A percentile compares a stretch with the other conserved stretches of the same genome.
Evolutionary conservation across 2,113 vertebrate genomes (phyloP).

Genomic region (Mobula hypostoma): DNA sequence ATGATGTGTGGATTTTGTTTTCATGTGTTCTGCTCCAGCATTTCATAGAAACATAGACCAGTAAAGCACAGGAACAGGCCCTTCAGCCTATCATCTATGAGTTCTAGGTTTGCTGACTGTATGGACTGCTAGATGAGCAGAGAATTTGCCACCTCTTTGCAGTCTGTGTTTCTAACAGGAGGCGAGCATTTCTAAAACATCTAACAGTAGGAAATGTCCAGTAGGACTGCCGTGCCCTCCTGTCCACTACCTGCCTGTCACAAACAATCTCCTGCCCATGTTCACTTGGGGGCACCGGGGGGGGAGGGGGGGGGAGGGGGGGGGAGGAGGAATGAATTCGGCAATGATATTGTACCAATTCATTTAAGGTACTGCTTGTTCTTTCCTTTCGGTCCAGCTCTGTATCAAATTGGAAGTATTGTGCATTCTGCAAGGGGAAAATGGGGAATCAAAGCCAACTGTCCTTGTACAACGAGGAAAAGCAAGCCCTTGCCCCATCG

Average conservation of each 20-base stretch:
- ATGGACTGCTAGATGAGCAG: neutral
- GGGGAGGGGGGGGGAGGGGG: too few relatives aligned
- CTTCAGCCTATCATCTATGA: too few relatives aligned
- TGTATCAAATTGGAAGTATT: conserved; percentile 70
- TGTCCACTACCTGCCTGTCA: neutral
- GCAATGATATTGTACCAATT: neutral
- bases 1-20: neutral
- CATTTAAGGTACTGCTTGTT: neutral
- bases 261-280: too few relatives aligned
- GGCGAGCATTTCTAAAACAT: neutral
- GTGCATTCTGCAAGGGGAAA: conserved; percentile 67
- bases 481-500: conserved; percentile 43
- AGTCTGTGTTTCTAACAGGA: neutral
- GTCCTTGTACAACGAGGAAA: conserved; percentile 64
- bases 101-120: neutral
- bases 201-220: neutral
- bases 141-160: too few relatives aligned
- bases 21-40: neutral
- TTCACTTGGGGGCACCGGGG: too few relatives aligned
- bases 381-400: conserved; percentile 50
- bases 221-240: neutral
- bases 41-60: too few relatives aligned
- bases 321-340: neutral
- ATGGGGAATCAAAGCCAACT: conserved; percentile 72
- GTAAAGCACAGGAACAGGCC: too few relatives aligned